Percentiles rank a stretch among this genome's conserved stretches.
phyloP scores from a whole-genome alignment of 2,797 vertebrate species.

The Mormyrops boulengeri region DNA sequence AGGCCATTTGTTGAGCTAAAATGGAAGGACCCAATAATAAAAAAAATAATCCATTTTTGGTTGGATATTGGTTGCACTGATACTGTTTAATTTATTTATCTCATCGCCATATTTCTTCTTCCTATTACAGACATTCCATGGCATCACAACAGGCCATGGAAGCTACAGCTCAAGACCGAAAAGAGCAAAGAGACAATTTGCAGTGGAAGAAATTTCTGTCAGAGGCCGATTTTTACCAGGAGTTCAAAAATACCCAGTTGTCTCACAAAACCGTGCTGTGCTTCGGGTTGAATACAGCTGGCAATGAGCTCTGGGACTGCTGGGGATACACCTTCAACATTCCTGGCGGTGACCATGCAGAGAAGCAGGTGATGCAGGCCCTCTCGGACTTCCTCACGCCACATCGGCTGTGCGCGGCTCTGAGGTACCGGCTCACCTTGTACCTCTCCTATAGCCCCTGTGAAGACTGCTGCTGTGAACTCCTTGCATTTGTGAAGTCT shows the following conservation, averaged over 20 bases:
- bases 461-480: background rate
- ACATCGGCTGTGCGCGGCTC: background rate
- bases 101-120: background rate
- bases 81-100: background rate
- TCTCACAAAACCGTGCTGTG: background rate
- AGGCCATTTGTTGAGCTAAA: background rate
- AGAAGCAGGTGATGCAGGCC: background rate
- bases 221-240: background rate
- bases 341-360: background rate
- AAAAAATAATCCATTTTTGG: background rate
- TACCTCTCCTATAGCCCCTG: conserved; percentile 10
- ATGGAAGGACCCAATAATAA: background rate
- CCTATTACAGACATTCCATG: background rate
- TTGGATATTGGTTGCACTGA: background rate
- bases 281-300: background rate
- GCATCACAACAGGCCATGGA: background rate
- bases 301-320: background rate
- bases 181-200: background rate
- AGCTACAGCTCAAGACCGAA: background rate
- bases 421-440: background rate
- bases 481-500: background rate
- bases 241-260: background rate
- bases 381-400: background rate
- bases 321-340: conserved; percentile 4
- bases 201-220: background rate